Conservation (phyloP, 2,113 vertebrate genomes). For the Otolemur garnettii region DNA sequence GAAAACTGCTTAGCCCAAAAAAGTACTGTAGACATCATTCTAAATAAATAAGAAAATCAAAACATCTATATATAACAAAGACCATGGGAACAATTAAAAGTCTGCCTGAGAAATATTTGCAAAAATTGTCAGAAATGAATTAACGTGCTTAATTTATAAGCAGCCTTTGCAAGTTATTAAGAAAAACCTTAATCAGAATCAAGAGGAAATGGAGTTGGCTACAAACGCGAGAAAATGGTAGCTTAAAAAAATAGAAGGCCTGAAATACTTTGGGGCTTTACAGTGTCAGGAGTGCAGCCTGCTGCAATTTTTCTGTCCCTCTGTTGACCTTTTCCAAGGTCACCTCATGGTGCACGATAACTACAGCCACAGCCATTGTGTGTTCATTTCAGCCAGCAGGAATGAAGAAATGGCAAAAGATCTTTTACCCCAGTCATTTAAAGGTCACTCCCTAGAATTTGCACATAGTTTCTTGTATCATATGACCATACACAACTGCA, state of each 20-base stretch:
- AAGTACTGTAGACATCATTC: conserved; percentile 16
- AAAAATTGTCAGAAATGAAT: not conserved
- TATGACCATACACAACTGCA: not conserved
- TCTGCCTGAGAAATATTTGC: not conserved
- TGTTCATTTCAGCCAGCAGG: not conserved
- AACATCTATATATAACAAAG: not conserved
- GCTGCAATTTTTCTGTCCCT: not conserved
- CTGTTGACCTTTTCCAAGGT: not conserved
- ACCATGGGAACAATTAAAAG: not conserved
- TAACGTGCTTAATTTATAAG: not conserved
- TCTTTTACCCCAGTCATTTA: not conserved
- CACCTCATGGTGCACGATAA: not conserved
- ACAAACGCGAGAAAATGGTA: not conserved
- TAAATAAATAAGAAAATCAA: not conserved
- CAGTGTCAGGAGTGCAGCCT: not conserved
- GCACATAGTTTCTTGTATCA: not conserved
- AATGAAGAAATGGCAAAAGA: not conserved
- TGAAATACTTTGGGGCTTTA: not conserved
- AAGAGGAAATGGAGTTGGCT: not conserved
- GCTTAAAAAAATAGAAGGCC: not conserved
- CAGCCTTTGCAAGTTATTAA: not conserved
- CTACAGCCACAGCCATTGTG: not conserved
- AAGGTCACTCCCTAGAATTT: not conserved
- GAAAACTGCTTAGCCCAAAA: not conserved
- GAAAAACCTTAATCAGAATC: not conserved